phyloP scores from a whole-genome alignment of 2,113 vertebrate genomes.

The Perca fluviatilis region DNA sequence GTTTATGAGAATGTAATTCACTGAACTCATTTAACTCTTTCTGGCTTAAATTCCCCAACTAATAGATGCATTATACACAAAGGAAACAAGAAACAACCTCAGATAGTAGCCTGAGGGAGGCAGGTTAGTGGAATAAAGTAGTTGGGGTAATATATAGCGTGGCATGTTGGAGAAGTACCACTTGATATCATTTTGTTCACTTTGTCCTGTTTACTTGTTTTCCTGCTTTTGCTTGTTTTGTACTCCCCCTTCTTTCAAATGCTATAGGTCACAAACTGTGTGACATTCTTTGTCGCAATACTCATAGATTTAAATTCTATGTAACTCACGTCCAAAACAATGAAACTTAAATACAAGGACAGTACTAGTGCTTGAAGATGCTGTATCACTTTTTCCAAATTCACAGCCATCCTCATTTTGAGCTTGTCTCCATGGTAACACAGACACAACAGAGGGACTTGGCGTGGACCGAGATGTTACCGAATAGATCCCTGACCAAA shows the following conservation, averaged over 20 bases:
- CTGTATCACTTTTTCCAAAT: background rate
- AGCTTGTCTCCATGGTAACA: slow-evolving; percentile 47
- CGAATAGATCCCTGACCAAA: slow-evolving; percentile 5
- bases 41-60: background rate
- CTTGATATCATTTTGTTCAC: background rate
- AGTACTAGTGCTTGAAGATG: background rate
- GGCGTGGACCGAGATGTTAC: slow-evolving; percentile 10
- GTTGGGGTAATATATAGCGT: too few relatives aligned
- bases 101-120: too few relatives aligned
- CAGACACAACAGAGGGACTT: slow-evolving; percentile 24
- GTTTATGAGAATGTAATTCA: background rate
- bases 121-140: too few relatives aligned
- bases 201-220: background rate
- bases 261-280: background rate
- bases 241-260: background rate
- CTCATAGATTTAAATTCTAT: background rate
- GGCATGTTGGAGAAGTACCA: too few relatives aligned
- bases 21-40: background rate
- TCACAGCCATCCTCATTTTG: slow-evolving; percentile 3
- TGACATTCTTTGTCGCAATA: background rate
- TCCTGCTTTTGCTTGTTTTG: background rate
- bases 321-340: background rate
- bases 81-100: background rate
- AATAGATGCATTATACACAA: background rate
- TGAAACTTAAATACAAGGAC: background rate